Percentiles rank a stretch among this genome's conserved stretches.
phyloP scores from a whole-genome alignment of 64 coral and sea anemone species.

The Pocillopora damicornis region DNA sequence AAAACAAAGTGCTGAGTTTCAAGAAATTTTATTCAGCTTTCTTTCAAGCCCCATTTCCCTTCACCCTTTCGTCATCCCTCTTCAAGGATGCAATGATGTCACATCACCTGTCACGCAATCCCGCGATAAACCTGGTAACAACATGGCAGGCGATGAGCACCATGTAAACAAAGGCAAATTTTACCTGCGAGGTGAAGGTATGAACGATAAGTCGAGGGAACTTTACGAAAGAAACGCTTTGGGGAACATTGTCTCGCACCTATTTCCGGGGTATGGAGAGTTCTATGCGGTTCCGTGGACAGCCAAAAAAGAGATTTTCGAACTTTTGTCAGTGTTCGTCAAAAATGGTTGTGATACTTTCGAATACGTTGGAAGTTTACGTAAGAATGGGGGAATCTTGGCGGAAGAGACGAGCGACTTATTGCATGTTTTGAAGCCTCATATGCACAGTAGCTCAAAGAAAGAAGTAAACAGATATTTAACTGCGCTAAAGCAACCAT shows the following conservation, averaged over 20 bases:
- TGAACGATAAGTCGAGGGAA: conserved; percentile 31
- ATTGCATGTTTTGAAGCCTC: conserved; percentile 47
- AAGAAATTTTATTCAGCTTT: no score
- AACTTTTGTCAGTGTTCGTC: conserved; percentile 76
- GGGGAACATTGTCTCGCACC: conserved; percentile 49
- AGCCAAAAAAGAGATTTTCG: conserved; percentile 34
- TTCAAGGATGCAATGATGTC: no score
- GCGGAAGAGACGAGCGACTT: conserved; percentile 19
- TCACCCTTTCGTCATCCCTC: no score
- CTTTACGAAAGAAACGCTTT: conserved; percentile 57
- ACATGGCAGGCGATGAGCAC: not conserved
- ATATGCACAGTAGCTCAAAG: conserved; percentile 70
- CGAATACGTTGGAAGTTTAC: conserved; percentile 56
- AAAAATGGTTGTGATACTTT: conserved; percentile 50
- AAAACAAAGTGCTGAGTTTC: no score
- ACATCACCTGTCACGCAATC: not conserved
- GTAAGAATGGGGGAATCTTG: conserved; percentile 80
- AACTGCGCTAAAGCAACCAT: conserved; percentile 46
- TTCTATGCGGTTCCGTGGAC: conserved; percentile 59
- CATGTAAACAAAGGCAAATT: not conserved
- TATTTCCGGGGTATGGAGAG: conserved; percentile 52
- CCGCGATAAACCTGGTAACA: not conserved
- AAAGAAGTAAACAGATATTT: conserved; percentile 56
- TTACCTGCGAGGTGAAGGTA: not conserved
- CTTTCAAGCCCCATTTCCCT: not conserved